phyloP scores from a whole-genome alignment of 2,888 invertebrate genomes.

The Chydorus sphaericus region DNA sequence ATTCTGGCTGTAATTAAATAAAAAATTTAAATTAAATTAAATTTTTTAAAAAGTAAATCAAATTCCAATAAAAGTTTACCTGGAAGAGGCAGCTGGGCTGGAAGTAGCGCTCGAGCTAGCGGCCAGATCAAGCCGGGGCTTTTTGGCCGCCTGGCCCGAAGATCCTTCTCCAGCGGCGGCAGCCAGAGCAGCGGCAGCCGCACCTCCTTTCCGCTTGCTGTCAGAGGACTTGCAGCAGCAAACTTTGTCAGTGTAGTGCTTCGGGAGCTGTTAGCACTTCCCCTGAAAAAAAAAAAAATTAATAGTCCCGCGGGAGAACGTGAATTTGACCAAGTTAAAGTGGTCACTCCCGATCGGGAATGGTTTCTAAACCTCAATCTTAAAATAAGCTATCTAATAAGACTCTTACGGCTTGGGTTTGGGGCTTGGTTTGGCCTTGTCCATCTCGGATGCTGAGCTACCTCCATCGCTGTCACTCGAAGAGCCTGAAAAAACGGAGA shows the following conservation, averaged over 20 bases:
- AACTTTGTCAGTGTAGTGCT: slow-evolving; percentile 32
- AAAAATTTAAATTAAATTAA: background rate
- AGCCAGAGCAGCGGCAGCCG: slow-evolving; percentile 17
- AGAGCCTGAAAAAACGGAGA: slow-evolving; percentile 33
- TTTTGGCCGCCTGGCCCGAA: slow-evolving; percentile 31
- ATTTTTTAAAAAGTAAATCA: background rate
- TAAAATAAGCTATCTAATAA: background rate
- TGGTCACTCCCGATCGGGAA: too few relatives aligned
- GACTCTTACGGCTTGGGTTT: slow-evolving; percentile 4
- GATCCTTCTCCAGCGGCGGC: slow-evolving; percentile 22
- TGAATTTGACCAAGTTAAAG: too few relatives aligned
- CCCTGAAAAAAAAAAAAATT: slow-evolving; percentile 10
- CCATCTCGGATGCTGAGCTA: slow-evolving; percentile 41
- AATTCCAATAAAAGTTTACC: background rate
- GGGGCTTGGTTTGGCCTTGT: slow-evolving; percentile 21
- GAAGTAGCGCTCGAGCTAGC: slow-evolving; percentile 22
- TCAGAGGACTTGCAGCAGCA: background rate
- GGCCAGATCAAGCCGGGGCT: slow-evolving; percentile 36
- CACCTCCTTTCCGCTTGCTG: slow-evolving; percentile 18
- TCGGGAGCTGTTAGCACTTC: slow-evolving; percentile 39
- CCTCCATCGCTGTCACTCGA: slow-evolving; percentile 58
- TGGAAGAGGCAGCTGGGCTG: slow-evolving; percentile 25
- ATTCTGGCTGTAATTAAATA: slow-evolving; percentile 41
- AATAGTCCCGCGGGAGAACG: background rate
- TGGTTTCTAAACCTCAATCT: too few relatives aligned